Evolutionary conservation across 35 echinoderm and acorn worm species (phyloP).

Genomic region (Amphiura filiformis): DNA sequence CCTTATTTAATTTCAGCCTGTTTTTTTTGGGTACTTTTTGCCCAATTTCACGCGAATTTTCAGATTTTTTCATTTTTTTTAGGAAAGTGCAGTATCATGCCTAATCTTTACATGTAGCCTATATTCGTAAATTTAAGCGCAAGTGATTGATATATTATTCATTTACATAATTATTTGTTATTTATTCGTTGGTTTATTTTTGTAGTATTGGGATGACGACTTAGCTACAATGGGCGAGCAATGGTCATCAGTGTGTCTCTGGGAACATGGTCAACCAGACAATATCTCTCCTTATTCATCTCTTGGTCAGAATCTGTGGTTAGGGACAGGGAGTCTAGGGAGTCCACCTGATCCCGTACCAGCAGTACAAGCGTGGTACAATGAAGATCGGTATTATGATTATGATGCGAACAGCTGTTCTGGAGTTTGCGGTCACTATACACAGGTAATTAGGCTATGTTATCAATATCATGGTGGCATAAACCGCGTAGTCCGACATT

Average conservation of each 20-base stretch:
- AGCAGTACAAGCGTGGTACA: slow-evolving; percentile 70
- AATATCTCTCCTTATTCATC: slow-evolving; percentile 48
- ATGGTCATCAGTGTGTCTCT: slow-evolving; percentile 79
- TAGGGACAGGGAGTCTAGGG: slow-evolving; percentile 33
- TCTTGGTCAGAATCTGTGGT: slow-evolving; percentile 77
- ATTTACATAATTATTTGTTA: no score
- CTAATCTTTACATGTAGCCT: no score
- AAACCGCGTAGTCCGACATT: neutral
- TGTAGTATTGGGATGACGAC: slow-evolving; percentile 81
- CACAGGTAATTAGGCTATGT: slow-evolving; percentile 72
- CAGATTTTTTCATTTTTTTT: no score
- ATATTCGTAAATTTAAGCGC: no score
- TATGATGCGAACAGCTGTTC: slow-evolving; percentile 61
- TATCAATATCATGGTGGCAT: no score
- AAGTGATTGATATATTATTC: no score
- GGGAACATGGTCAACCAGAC: slow-evolving; percentile 62
- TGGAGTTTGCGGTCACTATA: slow-evolving; percentile 89
- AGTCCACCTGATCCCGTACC: slow-evolving; percentile 23
- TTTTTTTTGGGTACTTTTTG: no score
- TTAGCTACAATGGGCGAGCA: slow-evolving; percentile 83
- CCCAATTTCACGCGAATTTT: no score
- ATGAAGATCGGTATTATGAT: slow-evolving; percentile 74
- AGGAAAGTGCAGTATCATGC: no score
- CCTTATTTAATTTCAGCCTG: no score
- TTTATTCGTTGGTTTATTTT: neutral